Conservation (phyloP, 2,888 invertebrate genomes). For the Chromoteleia sp. region DNA sequence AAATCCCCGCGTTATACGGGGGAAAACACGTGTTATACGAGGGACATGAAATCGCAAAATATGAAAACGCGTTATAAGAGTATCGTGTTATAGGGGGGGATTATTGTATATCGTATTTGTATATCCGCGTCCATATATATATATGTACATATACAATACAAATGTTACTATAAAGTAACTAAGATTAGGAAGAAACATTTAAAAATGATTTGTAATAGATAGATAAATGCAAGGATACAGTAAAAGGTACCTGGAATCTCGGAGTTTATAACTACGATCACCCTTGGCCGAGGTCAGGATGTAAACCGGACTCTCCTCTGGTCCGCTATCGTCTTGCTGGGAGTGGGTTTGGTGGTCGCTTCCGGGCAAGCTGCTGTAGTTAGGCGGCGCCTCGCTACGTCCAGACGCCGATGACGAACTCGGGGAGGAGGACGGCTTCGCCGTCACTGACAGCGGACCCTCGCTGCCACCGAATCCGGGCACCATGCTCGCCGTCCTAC, state of each 20-base stretch:
- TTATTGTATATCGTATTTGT: too few relatives aligned
- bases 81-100: too few relatives aligned
- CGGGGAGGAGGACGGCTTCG: constrained; percentile 80
- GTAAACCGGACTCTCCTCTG: constrained; percentile 83
- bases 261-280: constrained; percentile 87
- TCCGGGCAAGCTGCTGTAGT: constrained; percentile 78
- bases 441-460: constrained; percentile 74
- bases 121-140: too few relatives aligned
- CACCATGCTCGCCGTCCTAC: constrained; percentile 82
- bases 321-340: constrained; percentile 83
- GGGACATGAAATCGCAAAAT: too few relatives aligned
- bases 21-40: too few relatives aligned
- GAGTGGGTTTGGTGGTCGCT: constrained; percentile 83
- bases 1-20: too few relatives aligned
- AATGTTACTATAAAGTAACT: too few relatives aligned
- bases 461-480: constrained; percentile 77
- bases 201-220: too few relatives aligned
- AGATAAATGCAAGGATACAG: too few relatives aligned
- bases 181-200: too few relatives aligned
- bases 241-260: constrained; percentile 89
- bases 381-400: constrained; percentile 81
- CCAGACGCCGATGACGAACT: constrained; percentile 83
- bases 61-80: too few relatives aligned
- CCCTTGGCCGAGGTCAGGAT: constrained; percentile 83
- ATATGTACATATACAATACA: too few relatives aligned